These are phyloP conservation scores for Agonopterix alstromeriana DNA, from an alignment of 2,888 invertebrate genomes.

Conservation along the genomic window DNA sequence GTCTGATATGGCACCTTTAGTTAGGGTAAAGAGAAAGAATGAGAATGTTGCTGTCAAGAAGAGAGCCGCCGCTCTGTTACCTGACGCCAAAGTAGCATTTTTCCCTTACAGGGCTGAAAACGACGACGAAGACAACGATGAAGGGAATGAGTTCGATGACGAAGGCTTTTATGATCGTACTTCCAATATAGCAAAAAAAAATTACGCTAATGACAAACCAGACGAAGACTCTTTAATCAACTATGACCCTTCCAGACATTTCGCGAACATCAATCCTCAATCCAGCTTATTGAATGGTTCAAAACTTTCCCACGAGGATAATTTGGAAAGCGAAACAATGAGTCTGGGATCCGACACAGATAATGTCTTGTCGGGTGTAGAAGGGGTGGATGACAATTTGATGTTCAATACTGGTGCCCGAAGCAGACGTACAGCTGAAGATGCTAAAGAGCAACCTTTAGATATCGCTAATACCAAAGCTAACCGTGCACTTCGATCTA, in stretches of 20 bases:
- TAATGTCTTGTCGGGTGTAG: slow-evolving; percentile 49
- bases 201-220: slow-evolving; percentile 17
- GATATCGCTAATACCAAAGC: slow-evolving; percentile 13
- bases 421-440: slow-evolving; percentile 34
- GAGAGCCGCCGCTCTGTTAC: slow-evolving; percentile 40
- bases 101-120: slow-evolving; percentile 51
- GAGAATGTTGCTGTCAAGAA: slow-evolving; percentile 35
- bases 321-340: slow-evolving; percentile 28
- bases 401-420: slow-evolving; percentile 46
- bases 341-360: slow-evolving; percentile 59
- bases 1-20: slow-evolving; percentile 40
- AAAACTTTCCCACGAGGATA: slow-evolving; percentile 17
- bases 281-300: slow-evolving; percentile 14
- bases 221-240: slow-evolving; percentile 14
- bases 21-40: slow-evolving; percentile 60
- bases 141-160: slow-evolving; percentile 68
- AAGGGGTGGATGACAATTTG: slow-evolving; percentile 59
- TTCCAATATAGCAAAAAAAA: slow-evolving; percentile 40
- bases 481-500: slow-evolving; percentile 19
- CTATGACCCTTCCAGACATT: slow-evolving; percentile 7
- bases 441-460: slow-evolving; percentile 10
- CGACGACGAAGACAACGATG: slow-evolving; percentile 63
- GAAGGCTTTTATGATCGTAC: slow-evolving; percentile 64
- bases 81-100: slow-evolving; percentile 52
- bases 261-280: slow-evolving; percentile 10